Conservation (phyloP, 2,797 vertebrate genomes). For the Siniperca obscura region DNA sequence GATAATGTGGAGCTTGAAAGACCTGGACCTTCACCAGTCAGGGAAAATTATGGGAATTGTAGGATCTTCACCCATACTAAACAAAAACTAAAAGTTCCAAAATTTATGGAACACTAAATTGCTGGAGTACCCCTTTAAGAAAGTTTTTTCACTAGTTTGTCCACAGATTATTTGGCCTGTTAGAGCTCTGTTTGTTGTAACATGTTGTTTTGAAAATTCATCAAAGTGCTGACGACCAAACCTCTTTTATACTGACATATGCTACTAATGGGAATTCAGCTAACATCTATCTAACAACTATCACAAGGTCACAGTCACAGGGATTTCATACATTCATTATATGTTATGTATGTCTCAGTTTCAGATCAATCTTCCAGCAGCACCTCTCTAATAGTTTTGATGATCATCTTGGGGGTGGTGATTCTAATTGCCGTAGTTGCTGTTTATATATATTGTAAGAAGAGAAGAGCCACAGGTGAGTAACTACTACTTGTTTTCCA, state of each 20-base stretch:
- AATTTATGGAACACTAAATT: not conserved
- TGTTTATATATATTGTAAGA: fast-evolving
- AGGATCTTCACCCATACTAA: not conserved
- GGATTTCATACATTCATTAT: not conserved
- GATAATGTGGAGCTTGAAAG: not conserved
- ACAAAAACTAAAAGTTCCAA: not conserved
- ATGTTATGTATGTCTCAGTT: slow-evolving; percentile 16
- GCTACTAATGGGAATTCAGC: not conserved
- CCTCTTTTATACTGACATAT: not conserved
- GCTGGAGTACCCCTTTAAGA: not conserved
- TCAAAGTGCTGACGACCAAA: not conserved
- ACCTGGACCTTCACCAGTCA: not conserved
- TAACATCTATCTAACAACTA: not conserved
- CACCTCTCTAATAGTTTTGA: fast-evolving
- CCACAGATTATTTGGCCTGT: not conserved
- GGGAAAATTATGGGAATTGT: not conserved
- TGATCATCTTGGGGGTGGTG: fast-evolving
- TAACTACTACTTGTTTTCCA: not conserved
- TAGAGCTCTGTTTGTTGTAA: not conserved
- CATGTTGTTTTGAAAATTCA: not conserved
- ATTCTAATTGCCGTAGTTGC: fast-evolving
- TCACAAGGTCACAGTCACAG: not conserved
- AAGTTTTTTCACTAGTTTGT: not conserved
- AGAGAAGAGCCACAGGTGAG: slow-evolving; percentile 40
- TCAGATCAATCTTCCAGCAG: not conserved